Evolutionary conservation across 2,113 vertebrate genomes (phyloP), one percentile per base, ranked within the genome.

Genomic region (Petromus typicus): DNA sequence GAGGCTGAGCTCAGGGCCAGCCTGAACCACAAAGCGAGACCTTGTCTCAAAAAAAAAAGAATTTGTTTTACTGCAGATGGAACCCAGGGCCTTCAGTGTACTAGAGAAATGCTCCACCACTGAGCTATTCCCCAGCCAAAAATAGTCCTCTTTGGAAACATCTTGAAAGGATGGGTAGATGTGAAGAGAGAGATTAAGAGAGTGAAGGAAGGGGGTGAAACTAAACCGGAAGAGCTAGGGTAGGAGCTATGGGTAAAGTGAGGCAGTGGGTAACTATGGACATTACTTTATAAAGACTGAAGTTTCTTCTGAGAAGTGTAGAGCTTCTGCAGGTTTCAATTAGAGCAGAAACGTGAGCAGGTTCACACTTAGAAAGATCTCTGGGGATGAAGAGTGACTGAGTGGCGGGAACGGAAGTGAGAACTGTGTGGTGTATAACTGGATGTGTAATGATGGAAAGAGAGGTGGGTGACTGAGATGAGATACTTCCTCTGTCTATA

Each of bases 211-310:
- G 13, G 56, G 14, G 18, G 40, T 32, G 27, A 57, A 20, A 18
- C 43, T 25, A 40, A 30, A 16, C 17, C 22, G 30, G 48, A 84
- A 86, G 59, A 76, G 25, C 40, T 43, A 64, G 25, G 6, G 11
- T 12, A 1, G 27, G 61, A 23, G 25, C 9, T 20, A 13, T 16
- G 30, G 25, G 16, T 27, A 16, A 27, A 45, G 54, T n/a, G 30
- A n/a, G 54, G 17, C 34, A 12, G 9, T 1, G 0, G 63, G 3
- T 20, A 14, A 2, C 11, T n/a, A 30, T n/a, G 18, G 23, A 12
- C 8, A 43, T n/a, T 20, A 48, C 64, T n/a, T 17, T n/a, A 51
- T 25, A 7, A 34, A 48, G 23, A 45, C n/a, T 86, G 30, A 63
- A 30, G 69, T 86, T 57, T 23, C 13, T 64, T 73, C 48, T 32